Conservation (phyloP, 37 sponge, comb jelly and placozoan genomes). For the Petrosia ficiformis region DNA sequence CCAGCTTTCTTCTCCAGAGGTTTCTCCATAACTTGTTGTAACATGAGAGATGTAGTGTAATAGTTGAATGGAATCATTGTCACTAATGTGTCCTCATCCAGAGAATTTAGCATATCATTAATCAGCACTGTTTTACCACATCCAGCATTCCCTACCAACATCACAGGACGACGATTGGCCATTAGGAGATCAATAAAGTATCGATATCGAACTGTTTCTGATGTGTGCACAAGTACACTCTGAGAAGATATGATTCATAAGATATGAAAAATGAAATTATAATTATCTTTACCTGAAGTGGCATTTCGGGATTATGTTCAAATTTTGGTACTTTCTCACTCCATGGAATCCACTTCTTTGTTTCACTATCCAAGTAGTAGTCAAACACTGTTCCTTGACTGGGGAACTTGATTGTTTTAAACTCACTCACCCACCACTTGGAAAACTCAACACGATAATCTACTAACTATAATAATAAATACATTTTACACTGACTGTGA, state of each 20-base stretch:
- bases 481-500: background rate
- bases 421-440: constrained; percentile 98
- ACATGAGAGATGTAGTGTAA: constrained; percentile 98
- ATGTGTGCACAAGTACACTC: constrained; percentile 92
- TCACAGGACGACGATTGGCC: constrained; percentile 90
- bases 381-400: constrained; percentile 98
- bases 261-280: background rate
- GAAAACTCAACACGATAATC: constrained; percentile 98
- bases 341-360: constrained; percentile 94
- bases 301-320: constrained; percentile 94
- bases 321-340: constrained; percentile 88
- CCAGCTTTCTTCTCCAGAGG: constrained; percentile 99
- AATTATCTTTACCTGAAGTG: constrained; percentile 71
- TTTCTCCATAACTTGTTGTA: constrained; percentile 97
- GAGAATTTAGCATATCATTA: constrained; percentile 67
- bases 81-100: constrained; percentile 72
- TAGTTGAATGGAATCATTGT: constrained; percentile 97
- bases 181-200: constrained; percentile 90
- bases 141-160: constrained; percentile 98
- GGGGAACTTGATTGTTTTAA: constrained; percentile 97
- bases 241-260: constrained; percentile 6
- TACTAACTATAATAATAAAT: constrained; percentile 53
- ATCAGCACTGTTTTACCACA: constrained; percentile 98
- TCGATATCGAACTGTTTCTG: constrained; percentile 86
- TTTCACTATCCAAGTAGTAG: constrained; percentile 75